These are phyloP conservation scores for Manis pentadactyla DNA, from an alignment of 2,797 vertebrate genomes.

Conservation along the genomic window DNA sequence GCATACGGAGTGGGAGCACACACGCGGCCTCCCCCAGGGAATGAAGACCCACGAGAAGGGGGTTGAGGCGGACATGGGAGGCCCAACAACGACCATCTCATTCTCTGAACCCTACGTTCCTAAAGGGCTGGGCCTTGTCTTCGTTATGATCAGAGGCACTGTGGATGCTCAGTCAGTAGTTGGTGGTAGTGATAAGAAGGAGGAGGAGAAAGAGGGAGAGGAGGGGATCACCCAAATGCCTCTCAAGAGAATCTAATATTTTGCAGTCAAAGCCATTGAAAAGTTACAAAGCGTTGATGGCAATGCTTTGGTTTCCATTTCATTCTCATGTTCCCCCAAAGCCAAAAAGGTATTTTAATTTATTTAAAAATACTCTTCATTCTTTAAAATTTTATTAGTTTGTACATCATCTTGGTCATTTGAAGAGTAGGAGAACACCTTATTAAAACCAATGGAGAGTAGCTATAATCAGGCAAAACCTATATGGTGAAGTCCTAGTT, in stretches of 20 bases:
- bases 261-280: not conserved
- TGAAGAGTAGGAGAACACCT: not conserved
- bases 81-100: not conserved
- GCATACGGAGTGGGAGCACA: not conserved
- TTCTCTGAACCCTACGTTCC: not conserved
- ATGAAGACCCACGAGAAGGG: not conserved
- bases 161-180: not conserved
- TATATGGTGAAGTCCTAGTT: not conserved
- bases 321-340: not conserved
- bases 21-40: not conserved
- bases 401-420: not conserved
- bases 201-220: not conserved
- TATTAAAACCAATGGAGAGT: not conserved
- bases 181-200: not conserved
- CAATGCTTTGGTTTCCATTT: not conserved
- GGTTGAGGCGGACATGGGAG: not conserved
- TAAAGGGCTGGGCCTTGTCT: not conserved
- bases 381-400: not conserved
- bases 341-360: not conserved
- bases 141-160: not conserved
- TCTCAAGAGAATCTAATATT: not conserved
- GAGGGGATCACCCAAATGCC: not conserved
- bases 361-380: not conserved
- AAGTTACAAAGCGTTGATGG: not conserved
- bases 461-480: not conserved